phyloP scores from a whole-genome alignment of 2,888 invertebrate genomes.

The Acrobasis suavella region DNA sequence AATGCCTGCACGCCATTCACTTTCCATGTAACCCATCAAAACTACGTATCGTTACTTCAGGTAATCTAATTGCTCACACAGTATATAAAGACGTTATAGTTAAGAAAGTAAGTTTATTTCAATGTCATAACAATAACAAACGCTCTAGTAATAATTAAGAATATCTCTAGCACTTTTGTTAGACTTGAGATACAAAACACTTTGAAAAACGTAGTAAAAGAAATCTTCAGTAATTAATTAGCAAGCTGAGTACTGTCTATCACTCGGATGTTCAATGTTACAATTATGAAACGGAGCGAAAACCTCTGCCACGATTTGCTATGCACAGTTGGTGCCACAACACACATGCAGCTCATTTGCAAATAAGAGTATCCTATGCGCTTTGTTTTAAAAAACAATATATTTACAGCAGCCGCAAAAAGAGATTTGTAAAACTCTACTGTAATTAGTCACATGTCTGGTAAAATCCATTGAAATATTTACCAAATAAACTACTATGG shows the following conservation, averaged over 20 bases:
- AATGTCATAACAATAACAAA: too few species aligned
- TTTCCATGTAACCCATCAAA: slow-evolving; percentile 5
- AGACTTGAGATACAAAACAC: neutral
- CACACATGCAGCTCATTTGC: neutral
- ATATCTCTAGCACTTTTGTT: neutral
- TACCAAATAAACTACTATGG: neutral
- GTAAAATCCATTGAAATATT: neutral
- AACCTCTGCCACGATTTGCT: slow-evolving; percentile 22
- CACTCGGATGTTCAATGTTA: neutral
- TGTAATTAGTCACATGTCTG: slow-evolving; percentile 23
- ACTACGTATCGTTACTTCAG: neutral
- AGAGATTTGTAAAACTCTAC: slow-evolving; percentile 10
- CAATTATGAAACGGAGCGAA: slow-evolving; percentile 19
- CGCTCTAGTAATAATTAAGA: too few species aligned
- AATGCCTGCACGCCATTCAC: neutral
- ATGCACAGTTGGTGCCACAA: slow-evolving; percentile 23
- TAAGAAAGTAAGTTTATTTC: too few species aligned
- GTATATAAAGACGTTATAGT: too few species aligned
- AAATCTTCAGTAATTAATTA: slow-evolving; percentile 1
- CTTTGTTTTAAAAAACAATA: slow-evolving; percentile 8
- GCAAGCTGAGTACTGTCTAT: too few species aligned
- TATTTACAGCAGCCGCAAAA: slow-evolving; percentile 7
- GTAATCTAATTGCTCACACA: neutral
- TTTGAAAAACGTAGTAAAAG: neutral
- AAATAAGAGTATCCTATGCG: neutral